Evolutionary conservation across 2,888 invertebrate species (phyloP).

Genomic region (Anaspis maculata): DNA sequence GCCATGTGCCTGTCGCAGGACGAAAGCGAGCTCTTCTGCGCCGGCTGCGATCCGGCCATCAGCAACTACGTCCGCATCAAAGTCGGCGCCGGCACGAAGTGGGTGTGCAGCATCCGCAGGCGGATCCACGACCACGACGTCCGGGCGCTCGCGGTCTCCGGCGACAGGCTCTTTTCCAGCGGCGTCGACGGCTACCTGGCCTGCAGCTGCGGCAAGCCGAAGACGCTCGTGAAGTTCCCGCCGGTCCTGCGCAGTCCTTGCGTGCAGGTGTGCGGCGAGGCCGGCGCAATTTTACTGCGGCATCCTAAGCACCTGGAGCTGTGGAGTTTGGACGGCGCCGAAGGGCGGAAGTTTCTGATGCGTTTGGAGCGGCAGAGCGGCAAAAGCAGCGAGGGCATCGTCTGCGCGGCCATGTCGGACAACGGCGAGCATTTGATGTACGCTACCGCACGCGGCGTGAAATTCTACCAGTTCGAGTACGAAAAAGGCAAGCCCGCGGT

Average conservation of each 20-base stretch:
- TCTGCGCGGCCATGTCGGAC: constrained; percentile 61
- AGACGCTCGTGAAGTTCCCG: constrained; percentile 60
- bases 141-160: constrained; percentile 52
- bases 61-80: constrained; percentile 63
- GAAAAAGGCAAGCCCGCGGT: constrained; percentile 29
- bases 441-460: constrained; percentile 57
- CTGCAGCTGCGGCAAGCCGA: constrained; percentile 61
- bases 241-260: constrained; percentile 59
- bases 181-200: constrained; percentile 75
- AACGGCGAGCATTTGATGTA: constrained; percentile 67
- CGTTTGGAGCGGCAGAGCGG: constrained; percentile 49
- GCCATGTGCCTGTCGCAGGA: constrained; percentile 63
- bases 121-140: constrained; percentile 85
- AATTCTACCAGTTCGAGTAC: constrained; percentile 57
- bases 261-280: constrained; percentile 46
- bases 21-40: constrained; percentile 62
- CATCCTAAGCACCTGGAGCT: constrained; percentile 48
- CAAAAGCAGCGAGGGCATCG: constrained; percentile 59
- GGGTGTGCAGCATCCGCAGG: constrained; percentile 76
- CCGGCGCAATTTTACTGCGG: constrained; percentile 52
- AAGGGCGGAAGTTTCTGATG: constrained; percentile 31
- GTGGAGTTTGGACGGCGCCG: constrained; percentile 50
- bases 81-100: constrained; percentile 50
- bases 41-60: constrained; percentile 77
- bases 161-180: constrained; percentile 65